phyloP scores from a whole-genome alignment of 2,888 invertebrate genomes.

The Lycia hirtaria region DNA sequence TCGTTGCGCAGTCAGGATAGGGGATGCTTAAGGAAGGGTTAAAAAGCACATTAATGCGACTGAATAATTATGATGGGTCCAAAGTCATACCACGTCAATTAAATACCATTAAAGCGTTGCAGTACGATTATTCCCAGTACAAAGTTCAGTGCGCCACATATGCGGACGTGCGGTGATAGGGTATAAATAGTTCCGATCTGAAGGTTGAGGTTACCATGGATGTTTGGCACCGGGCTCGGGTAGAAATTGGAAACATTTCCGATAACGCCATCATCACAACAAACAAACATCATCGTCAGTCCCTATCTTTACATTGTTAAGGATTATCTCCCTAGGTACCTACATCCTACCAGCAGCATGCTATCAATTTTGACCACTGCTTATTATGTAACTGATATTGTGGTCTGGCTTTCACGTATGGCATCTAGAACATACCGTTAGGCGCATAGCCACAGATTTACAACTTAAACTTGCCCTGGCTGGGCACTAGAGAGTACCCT shows the following conservation, averaged over 20 bases:
- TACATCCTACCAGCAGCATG: too few relatives aligned
- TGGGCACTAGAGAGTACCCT: too few relatives aligned
- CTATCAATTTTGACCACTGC: too few relatives aligned
- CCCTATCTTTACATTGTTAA: too few relatives aligned
- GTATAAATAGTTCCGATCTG: conserved; percentile 71
- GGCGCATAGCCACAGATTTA: too few relatives aligned
- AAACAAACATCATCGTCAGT: neutral
- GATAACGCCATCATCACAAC: conserved; percentile 5
- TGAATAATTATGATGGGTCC: conserved; percentile 9
- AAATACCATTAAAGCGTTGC: conserved; percentile 52
- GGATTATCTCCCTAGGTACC: too few relatives aligned
- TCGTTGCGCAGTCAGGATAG: too few relatives aligned
- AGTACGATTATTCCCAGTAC: conserved; percentile 62
- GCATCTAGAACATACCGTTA: too few relatives aligned
- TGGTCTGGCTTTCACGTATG: too few relatives aligned
- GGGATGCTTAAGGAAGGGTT: neutral
- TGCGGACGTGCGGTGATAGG: conserved; percentile 60
- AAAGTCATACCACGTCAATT: conserved; percentile 48
- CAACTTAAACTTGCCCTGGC: too few relatives aligned
- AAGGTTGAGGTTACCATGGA: conserved; percentile 69
- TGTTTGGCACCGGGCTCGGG: conserved; percentile 50
- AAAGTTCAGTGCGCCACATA: conserved; percentile 66
- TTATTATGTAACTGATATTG: too few relatives aligned
- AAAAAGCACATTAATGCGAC: neutral
- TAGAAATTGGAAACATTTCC: conserved; percentile 17